Evolutionary conservation across 2,797 vertebrate genomes (phyloP), one percentile per base, ranked within the genome.

Genomic region (Orestias chungarensis): DNA sequence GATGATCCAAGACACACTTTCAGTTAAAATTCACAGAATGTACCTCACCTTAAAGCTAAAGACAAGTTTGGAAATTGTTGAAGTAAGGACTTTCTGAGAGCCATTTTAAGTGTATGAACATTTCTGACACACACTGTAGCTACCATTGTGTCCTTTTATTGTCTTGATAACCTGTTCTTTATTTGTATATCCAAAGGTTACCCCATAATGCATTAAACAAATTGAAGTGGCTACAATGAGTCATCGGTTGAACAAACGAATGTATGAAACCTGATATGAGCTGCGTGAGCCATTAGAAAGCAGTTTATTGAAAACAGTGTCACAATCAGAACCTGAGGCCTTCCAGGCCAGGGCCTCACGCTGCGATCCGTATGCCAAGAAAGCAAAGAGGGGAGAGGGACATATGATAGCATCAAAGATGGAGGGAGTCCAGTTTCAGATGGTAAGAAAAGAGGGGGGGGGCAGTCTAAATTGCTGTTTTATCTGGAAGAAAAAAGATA

Each of bases 261-360:
- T 77, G 80, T 71, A 17, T 75, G 89, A 86, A 92, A 92, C 79
- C 68, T 46, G 86, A 93, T 86, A 72, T 3, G 44, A 54, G 70
- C 78, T 72, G 71, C 20, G 57, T 89, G 81, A 76, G 80, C 73
- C 71, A 73, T 72, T 20, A 83, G 68, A 83, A 78, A 72, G 70
- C 75, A 73, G 70, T 83, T 86, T 78, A 77, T 80, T 80, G 78
- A 83, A 90, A 92, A 85, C 81, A 86, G 74, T 88, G 85, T 85
- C 86, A 83, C 86, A 82, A 81, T 87, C 82, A 81, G 79, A 87
- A 84, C 79, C 87, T 81, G 82, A 88, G 71, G 80, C 80, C 84
- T 90, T 81, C 70, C 82, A 76, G 87, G 74, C 83, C 79, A 81
- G 74, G 80, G 87, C 83, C 88, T 87, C 86, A 81, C 82, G 83